Evolutionary conservation across 2,797 vertebrate species (phyloP).

Genomic region (Alouatta caraya): DNA sequence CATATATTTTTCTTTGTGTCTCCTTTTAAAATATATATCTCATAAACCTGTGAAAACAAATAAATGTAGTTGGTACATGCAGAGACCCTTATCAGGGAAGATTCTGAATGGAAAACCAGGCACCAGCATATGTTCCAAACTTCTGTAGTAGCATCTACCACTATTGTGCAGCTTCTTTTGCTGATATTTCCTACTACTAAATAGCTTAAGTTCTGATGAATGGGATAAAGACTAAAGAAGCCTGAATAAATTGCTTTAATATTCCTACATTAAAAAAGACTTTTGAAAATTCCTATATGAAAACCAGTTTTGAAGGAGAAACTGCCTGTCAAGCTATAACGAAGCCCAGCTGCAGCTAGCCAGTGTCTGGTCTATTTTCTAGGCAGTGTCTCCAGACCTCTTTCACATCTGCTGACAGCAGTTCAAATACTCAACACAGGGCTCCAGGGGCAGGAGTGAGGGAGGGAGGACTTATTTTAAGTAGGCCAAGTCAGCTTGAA

Average conservation of each 20-base stretch:
- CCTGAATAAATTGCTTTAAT: not conserved
- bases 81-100: not conserved
- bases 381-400: not conserved
- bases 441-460: not conserved
- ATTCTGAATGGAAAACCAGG: not conserved
- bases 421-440: not conserved
- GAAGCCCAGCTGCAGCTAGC: not conserved
- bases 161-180: not conserved
- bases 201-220: not conserved
- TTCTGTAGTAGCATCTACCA: not conserved
- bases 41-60: not conserved
- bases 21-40: not conserved
- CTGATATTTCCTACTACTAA: not conserved
- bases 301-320: conserved; percentile 1
- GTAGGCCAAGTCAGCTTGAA: conserved; percentile 45
- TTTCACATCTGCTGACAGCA: conserved; percentile 46
- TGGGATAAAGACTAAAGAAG: not conserved
- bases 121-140: not conserved
- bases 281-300: not conserved
- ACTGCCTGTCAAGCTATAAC: not conserved
- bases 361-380: not conserved
- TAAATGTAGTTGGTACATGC: not conserved
- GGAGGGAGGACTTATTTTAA: conserved; percentile 39
- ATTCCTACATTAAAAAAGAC: not conserved
- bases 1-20: not conserved